Conservation (phyloP, 2,113 vertebrate genomes). For the Caretta caretta region DNA sequence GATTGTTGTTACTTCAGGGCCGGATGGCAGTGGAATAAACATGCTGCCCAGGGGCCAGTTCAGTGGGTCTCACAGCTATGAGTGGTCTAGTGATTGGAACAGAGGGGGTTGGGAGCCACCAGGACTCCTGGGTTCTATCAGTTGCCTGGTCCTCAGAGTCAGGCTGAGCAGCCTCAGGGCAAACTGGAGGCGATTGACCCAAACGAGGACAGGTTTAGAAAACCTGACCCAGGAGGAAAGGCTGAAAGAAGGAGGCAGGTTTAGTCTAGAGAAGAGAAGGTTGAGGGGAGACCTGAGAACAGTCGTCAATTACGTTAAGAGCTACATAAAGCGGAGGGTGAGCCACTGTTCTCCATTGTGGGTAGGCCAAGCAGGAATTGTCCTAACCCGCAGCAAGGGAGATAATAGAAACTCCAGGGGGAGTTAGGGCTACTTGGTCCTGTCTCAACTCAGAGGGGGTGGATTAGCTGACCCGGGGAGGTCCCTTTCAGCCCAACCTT, state of each 20-base stretch:
- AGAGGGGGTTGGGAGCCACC: neutral
- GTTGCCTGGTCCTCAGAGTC: neutral
- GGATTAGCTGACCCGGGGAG: neutral
- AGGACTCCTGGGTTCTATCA: neutral
- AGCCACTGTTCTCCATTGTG: neutral
- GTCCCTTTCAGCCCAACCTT: neutral
- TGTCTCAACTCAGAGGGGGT: neutral
- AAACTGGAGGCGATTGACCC: neutral
- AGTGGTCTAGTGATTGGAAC: neutral
- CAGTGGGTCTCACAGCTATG: neutral
- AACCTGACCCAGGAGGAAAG: neutral
- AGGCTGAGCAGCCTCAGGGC: neutral
- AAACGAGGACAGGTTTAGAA: neutral
- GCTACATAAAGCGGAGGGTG: neutral
- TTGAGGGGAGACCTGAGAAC: neutral
- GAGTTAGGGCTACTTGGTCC: neutral
- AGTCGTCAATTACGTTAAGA: neutral
- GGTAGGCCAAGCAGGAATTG: neutral
- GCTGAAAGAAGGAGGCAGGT: neutral
- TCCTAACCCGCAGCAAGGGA: neutral
- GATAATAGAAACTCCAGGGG: too few relatives aligned
- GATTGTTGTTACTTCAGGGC: neutral
- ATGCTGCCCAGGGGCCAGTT: neutral
- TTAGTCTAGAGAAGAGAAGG: neutral
- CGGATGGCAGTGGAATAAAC: neutral